phyloP scores from a whole-genome alignment of 2,888 invertebrate genomes.

The Clistopyga incitator region DNA sequence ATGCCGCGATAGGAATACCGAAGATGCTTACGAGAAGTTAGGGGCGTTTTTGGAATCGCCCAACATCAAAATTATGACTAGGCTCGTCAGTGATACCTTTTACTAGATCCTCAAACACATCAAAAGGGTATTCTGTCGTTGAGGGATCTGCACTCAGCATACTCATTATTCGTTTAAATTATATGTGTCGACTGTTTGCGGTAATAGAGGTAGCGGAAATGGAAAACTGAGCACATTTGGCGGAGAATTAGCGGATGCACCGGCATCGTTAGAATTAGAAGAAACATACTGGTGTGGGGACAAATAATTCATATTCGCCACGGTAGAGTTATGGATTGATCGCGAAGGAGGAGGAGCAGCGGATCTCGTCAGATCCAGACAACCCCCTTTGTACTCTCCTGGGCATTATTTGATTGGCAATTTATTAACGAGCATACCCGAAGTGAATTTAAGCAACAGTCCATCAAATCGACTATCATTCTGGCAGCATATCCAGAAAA shows the following conservation, averaged over 20 bases:
- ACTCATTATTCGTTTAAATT: constrained; percentile 59
- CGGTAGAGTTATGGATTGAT: no score
- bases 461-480: constrained; percentile 54
- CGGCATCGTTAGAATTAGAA: no score
- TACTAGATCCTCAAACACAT: constrained; percentile 48
- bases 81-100: constrained; percentile 12
- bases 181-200: background rate
- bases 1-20: constrained; percentile 40
- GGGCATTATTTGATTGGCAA: constrained; percentile 65
- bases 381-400: constrained; percentile 49
- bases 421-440: constrained; percentile 55
- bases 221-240: no score
- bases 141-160: constrained; percentile 50
- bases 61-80: background rate
- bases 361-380: constrained; percentile 34
- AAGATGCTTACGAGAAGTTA: constrained; percentile 38
- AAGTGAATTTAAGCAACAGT: constrained; percentile 31
- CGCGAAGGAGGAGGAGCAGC: no score
- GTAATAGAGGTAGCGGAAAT: background rate
- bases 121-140: constrained; percentile 21
- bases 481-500: constrained; percentile 62
- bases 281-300: no score
- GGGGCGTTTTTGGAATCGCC: constrained; percentile 31
- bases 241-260: no score
- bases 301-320: no score